Percentiles rank a stretch among this genome's conserved stretches.
Evolutionary conservation across 2,113 vertebrate species (phyloP).

Genomic region (Ardeotis arabs): DNA sequence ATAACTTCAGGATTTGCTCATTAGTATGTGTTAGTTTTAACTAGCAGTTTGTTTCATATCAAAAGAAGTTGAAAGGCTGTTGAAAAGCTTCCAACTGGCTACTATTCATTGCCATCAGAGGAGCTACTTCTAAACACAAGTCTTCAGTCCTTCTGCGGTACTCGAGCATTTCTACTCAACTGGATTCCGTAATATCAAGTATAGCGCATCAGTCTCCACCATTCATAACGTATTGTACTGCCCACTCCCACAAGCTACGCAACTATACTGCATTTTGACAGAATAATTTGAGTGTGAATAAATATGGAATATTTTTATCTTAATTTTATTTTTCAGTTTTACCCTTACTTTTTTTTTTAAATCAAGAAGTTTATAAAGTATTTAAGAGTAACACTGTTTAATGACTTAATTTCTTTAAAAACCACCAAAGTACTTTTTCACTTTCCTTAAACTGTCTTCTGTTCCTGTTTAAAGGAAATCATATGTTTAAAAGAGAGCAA

Average conservation of each 20-base stretch:
- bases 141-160: background rate
- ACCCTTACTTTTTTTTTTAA: background rate
- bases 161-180: background rate
- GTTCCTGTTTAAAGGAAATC: background rate
- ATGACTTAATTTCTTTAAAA: background rate
- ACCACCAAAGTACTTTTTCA: background rate
- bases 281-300: background rate
- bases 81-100: background rate
- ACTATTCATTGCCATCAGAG: background rate
- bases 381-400: background rate
- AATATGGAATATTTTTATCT: background rate
- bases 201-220: background rate
- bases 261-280: background rate
- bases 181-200: background rate
- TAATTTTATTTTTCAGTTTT: background rate
- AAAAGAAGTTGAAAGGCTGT: background rate
- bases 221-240: background rate
- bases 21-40: background rate
- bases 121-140: background rate
- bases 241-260: background rate
- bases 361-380: background rate
- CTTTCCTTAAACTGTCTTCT: background rate
- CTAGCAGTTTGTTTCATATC: background rate
- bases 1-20: background rate
- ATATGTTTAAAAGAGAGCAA: background rate